Conservation (phyloP, 2,113 vertebrate genomes). For the Plectropomus leopardus region DNA sequence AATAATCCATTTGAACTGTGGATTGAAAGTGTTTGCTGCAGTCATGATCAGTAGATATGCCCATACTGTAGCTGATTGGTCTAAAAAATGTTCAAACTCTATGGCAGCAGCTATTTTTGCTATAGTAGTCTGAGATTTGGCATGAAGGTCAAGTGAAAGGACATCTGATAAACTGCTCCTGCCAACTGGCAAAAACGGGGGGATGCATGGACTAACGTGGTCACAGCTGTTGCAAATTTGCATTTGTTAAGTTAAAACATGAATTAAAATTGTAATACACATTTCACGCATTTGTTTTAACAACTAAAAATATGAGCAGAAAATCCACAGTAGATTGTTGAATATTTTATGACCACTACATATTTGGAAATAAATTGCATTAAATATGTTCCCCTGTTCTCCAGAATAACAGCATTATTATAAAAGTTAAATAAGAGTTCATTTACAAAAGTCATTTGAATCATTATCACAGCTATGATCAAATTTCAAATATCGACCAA, state of each 20-base stretch:
- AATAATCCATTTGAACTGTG: not conserved
- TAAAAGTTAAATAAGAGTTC: conserved; percentile 50
- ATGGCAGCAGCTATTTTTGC: too few relatives aligned
- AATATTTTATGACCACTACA: conserved; percentile 51
- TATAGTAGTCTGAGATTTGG: too few relatives aligned
- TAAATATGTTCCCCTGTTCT: conserved; percentile 62
- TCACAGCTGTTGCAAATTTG: too few relatives aligned
- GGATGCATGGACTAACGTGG: too few relatives aligned
- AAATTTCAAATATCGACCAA: not conserved
- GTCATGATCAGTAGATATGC: not conserved
- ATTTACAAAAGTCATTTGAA: conserved; percentile 46
- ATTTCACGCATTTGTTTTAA: not conserved
- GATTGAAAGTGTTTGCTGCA: not conserved
- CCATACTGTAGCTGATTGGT: not conserved
- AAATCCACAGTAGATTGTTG: conserved; percentile 8
- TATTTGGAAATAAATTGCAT: conserved; percentile 75
- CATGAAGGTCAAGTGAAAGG: too few relatives aligned
- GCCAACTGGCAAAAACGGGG: too few relatives aligned
- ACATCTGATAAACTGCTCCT: too few relatives aligned
- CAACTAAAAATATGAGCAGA: not conserved
- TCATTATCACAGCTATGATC: conserved; percentile 3
- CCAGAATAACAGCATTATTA: conserved; percentile 43
- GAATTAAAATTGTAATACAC: not conserved
- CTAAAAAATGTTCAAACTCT: not conserved
- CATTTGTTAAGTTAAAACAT: not conserved